Percentiles rank a stretch among this genome's conserved stretches.
phyloP scores from a whole-genome alignment of 2,797 vertebrate species.

The Diplodus puntazzo region DNA sequence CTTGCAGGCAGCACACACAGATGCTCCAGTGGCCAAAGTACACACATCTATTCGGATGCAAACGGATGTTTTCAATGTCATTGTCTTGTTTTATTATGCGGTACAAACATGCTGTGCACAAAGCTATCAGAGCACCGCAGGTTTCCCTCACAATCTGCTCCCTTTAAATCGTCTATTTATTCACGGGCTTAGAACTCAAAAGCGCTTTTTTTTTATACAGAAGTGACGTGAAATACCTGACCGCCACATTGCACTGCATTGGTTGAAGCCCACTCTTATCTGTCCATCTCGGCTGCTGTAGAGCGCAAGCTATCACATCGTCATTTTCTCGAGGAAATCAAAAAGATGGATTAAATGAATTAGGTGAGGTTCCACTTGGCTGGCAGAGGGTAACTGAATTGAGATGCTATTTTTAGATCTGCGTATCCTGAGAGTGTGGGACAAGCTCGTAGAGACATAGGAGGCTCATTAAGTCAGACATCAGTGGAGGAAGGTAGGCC shows the following conservation, averaged over 20 bases:
- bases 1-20: slow-evolving; percentile 6
- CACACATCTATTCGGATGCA: neutral
- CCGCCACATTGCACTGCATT: too few species aligned
- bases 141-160: slow-evolving; percentile 14
- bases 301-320: slow-evolving; percentile 33
- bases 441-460: slow-evolving; percentile 57
- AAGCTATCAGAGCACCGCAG: slow-evolving; percentile 28
- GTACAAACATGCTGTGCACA: slow-evolving; percentile 13
- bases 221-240: neutral
- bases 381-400: slow-evolving; percentile 65
- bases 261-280: slow-evolving; percentile 15
- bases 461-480: slow-evolving; percentile 69
- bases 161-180: slow-evolving; percentile 2
- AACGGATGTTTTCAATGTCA: neutral
- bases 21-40: neutral
- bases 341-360: slow-evolving; percentile 70
- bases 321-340: slow-evolving; percentile 64
- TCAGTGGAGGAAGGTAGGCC: slow-evolving; percentile 57
- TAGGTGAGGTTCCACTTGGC: slow-evolving; percentile 68
- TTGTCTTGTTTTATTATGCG: slow-evolving; percentile 2
- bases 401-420: slow-evolving; percentile 73
- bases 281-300: slow-evolving; percentile 23
- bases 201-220: neutral
- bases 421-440: slow-evolving; percentile 44
- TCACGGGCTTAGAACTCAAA: neutral